Conservation (phyloP, 2,797 vertebrate genomes). For the Chiloscyllium punctatum region DNA sequence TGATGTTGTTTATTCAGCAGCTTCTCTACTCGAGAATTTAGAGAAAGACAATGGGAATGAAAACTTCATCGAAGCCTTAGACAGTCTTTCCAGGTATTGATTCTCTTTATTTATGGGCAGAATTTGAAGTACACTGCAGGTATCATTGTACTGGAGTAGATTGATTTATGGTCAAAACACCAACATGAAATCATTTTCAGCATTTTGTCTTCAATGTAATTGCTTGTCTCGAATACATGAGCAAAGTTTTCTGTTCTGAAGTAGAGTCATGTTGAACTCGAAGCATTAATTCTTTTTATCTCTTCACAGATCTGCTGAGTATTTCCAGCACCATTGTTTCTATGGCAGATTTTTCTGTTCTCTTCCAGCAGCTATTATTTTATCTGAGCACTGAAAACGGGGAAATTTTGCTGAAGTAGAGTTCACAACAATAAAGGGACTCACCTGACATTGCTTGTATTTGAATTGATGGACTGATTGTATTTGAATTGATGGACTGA, state of each 20-base stretch:
- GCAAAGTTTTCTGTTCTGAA: background rate
- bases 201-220: background rate
- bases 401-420: background rate
- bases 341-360: background rate
- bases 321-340: background rate
- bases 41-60: slow-evolving; percentile 73
- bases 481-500: background rate
- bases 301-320: background rate
- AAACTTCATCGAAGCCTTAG: slow-evolving; percentile 89
- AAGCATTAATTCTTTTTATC: background rate
- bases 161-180: background rate
- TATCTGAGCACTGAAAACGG: background rate
- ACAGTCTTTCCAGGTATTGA: slow-evolving; percentile 86
- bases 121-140: background rate
- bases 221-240: background rate
- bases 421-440: background rate
- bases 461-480: background rate
- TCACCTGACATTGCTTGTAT: background rate
- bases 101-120: background rate
- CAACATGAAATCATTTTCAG: background rate
- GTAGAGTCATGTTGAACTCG: background rate
- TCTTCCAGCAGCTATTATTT: background rate
- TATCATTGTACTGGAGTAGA: background rate
- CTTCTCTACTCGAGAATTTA: slow-evolving; percentile 78
- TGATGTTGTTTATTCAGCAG: slow-evolving; percentile 81